Evolutionary conservation across 2,888 invertebrate genomes (phyloP).

Genomic region (Oscheius onirici): DNA sequence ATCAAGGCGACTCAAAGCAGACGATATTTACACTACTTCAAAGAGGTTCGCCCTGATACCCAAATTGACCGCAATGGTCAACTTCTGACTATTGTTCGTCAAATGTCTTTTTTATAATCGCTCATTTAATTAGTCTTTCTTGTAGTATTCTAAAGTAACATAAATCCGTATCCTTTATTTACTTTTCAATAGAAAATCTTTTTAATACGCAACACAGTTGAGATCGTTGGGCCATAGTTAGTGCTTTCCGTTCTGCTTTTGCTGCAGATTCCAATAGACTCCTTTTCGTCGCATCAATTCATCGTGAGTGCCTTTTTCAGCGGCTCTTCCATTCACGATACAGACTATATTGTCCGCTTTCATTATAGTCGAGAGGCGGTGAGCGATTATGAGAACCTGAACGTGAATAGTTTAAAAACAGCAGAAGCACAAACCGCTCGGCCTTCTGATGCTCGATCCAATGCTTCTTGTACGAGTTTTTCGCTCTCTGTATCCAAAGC

Average conservation of each 20-base stretch:
- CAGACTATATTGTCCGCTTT: conserved; percentile 68
- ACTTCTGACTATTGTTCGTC: neutral
- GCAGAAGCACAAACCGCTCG: conserved; percentile 72
- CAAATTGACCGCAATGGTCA: conserved; percentile 1
- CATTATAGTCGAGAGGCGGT: conserved; percentile 75
- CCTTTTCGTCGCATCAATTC: conserved; percentile 79
- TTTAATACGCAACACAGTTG: too few species aligned
- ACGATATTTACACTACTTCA: conserved; percentile 20
- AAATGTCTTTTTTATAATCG: neutral
- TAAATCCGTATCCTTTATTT: too few species aligned
- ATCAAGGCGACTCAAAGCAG: neutral
- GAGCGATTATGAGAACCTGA: conserved; percentile 72
- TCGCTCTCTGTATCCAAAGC: conserved; percentile 74
- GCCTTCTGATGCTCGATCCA: conserved; percentile 77
- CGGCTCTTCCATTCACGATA: conserved; percentile 66
- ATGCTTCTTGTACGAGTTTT: conserved; percentile 72
- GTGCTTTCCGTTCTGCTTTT: conserved; percentile 51
- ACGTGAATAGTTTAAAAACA: too few species aligned
- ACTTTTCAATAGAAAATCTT: too few species aligned
- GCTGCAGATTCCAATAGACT: conserved; percentile 77
- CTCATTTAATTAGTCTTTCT: neutral
- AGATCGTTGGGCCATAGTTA: neutral
- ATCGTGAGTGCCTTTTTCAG: conserved; percentile 81
- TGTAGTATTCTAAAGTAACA: too few species aligned
- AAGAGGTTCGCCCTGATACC: neutral